Base-by-base conservation (phyloP, 1,140 invertebrate genomes). In the Mactra quadrangularis region DNA sequence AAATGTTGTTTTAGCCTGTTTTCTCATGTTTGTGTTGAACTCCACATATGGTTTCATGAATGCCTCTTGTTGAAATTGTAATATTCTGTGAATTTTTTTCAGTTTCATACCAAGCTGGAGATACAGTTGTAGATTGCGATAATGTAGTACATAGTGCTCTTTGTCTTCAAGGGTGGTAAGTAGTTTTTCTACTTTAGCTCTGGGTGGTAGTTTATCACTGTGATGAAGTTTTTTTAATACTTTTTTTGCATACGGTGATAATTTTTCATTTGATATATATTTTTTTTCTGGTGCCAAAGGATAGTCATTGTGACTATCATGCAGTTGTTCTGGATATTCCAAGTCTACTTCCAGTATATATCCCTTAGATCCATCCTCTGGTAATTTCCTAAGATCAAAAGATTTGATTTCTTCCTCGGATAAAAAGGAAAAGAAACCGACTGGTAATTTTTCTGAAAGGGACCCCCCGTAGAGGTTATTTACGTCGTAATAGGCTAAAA, bases 291-390 rank as follows among this genome's bases (percentile, higher is more conserved):
- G 87, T 79, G 92, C 92, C 82, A 94, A 93, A 41, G 94, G 94
- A 50, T 94, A 93, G 84, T 94, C 92, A 79, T 90, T 93, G 89
- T 95, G 94, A 1, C 25, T 17, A 45, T 95, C 90, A 89, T 95
- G 94, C 15, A 95, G 52, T 25, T 92, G 3, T 66, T 86, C 7
- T 3, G 90, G 89, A 82, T 93, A 92, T 3, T 85, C 52, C 19
- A 93, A 41, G 79, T 91, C 84, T 6, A 91, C 85, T 57, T 95
- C 94, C 38, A 95, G 87, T 70, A 95, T 94, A 83, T 93, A 95
- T 7, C 94, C 94, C 55, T 81, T 84, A 35, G 87, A 27, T 71
- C 89, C 85, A 90, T 93, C 89, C 82, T 93, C 86, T 6, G 87
- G 38, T 27, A 92, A 86, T 75, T 50, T 85, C 84, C 82, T 92